These are phyloP conservation scores for Decapterus maruadsi DNA, from an alignment of 2,797 vertebrate genomes.

Conservation along the genomic window DNA sequence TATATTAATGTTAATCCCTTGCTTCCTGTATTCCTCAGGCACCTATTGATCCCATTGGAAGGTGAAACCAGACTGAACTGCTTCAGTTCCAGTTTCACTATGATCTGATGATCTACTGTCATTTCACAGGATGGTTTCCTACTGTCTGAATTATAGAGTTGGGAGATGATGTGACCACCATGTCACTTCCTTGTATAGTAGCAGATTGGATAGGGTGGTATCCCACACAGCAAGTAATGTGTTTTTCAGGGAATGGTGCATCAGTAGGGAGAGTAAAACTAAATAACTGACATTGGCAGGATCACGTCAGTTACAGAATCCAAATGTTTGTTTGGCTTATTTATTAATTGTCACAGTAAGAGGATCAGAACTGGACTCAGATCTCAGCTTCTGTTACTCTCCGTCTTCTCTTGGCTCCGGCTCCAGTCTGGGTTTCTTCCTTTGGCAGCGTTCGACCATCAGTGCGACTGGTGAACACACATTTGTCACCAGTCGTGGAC, in stretches of 20 bases:
- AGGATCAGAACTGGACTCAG: background rate
- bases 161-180: no score
- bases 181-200: no score
- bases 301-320: no score
- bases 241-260: no score
- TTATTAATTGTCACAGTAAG: no score
- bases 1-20: background rate
- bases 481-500: slow-evolving; percentile 2
- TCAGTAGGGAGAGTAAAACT: no score
- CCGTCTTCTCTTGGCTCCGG: background rate
- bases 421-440: background rate
- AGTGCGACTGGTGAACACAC: background rate
- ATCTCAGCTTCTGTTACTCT: background rate
- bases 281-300: no score
- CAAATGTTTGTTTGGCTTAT: no score
- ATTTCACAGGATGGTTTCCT: background rate
- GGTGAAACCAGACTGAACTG: background rate
- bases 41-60: background rate
- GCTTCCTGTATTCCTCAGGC: background rate
- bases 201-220: no score
- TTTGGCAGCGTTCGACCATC: background rate
- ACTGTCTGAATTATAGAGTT: background rate
- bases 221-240: no score
- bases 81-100: background rate
- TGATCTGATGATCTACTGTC: background rate